A percentile compares a stretch with the other conserved stretches of the same genome.
Evolutionary conservation across 23 tunicate genomes (phyloP).

Genomic region (Oikopleura vanhoeffeni): DNA sequence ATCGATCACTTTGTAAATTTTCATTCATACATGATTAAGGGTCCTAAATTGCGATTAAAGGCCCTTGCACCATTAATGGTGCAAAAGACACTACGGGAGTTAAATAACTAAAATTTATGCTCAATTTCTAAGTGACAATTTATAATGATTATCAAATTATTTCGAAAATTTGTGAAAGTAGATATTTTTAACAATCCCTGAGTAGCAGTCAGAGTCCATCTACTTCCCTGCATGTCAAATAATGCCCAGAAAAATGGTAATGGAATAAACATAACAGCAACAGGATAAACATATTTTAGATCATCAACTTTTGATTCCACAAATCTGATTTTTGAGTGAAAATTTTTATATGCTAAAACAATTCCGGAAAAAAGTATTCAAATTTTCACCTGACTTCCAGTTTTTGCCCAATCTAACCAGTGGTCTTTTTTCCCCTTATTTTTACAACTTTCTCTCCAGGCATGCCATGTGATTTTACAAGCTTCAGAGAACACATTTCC

Average conservation of each 20-base stretch:
- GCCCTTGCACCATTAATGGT: too few species aligned
- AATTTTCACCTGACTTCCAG: too few species aligned
- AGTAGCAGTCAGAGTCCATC: conserved; percentile 93
- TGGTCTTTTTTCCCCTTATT: neutral
- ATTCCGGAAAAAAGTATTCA: too few species aligned
- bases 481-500: neutral
- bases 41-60: too few species aligned
- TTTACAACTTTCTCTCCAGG: neutral
- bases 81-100: too few species aligned
- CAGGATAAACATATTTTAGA: conserved; percentile 58
- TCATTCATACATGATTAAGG: too few species aligned
- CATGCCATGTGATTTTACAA: neutral
- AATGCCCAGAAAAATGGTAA: conserved; percentile 96
- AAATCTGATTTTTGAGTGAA: too few species aligned
- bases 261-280: conserved; percentile 65
- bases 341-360: too few species aligned
- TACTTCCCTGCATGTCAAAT: conserved; percentile 84
- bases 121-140: too few species aligned
- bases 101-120: too few species aligned
- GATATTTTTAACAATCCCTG: conserved; percentile 70
- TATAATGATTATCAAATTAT: too few species aligned
- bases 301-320: conserved; percentile 18
- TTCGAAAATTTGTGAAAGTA: conserved; percentile 25
- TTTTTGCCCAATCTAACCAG: neutral
- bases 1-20: too few species aligned